Evolutionary conservation across 2,113 vertebrate genomes (phyloP).

Genomic region (Vimba vimba): DNA sequence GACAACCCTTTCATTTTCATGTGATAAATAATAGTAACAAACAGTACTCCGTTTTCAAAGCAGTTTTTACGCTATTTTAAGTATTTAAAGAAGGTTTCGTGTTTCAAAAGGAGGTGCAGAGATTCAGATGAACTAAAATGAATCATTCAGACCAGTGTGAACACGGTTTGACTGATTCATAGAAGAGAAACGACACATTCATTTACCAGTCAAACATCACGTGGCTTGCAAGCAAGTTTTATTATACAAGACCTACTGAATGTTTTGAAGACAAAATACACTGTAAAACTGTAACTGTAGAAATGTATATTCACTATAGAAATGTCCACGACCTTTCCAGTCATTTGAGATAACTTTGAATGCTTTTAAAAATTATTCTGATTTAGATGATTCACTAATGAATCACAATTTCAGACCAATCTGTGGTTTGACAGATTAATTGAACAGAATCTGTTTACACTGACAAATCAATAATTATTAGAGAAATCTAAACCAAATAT

Average conservation of each 20-base stretch:
- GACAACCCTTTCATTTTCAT: not conserved
- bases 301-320: not conserved
- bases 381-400: not conserved
- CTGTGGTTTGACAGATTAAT: not conserved
- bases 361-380: not conserved
- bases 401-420: not conserved
- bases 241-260: not conserved
- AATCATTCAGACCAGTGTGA: not conserved
- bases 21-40: constrained; percentile 4
- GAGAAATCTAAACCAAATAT: not conserved
- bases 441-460: not conserved
- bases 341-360: not conserved
- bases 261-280: not conserved
- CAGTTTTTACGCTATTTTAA: too few relatives aligned
- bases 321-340: not conserved
- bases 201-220: not conserved
- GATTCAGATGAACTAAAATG: not conserved
- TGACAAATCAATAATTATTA: not conserved
- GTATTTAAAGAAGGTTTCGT: not conserved
- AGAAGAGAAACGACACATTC: not conserved
- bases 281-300: not conserved
- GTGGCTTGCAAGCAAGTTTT: not conserved
- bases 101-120: not conserved
- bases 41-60: too few relatives aligned
- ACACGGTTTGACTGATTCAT: not conserved